phyloP scores from a whole-genome alignment of 92 coral and sea anemone genomes.

The Palythoa grandis region DNA sequence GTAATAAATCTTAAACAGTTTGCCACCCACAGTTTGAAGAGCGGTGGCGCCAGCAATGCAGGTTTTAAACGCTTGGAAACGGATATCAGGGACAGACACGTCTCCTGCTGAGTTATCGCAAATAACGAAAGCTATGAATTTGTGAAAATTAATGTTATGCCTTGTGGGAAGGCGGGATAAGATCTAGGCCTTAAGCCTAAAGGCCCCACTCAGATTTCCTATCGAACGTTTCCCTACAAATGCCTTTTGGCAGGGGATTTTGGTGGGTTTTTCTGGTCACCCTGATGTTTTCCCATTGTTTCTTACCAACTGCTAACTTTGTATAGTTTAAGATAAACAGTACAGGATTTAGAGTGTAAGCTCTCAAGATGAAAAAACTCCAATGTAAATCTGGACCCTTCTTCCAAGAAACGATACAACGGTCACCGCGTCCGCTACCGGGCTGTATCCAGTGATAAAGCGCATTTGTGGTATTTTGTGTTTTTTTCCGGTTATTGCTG shows the following conservation, averaged over 20 bases:
- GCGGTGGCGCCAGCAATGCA: background rate
- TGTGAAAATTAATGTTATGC: conserved; percentile 51
- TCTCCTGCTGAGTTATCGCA: background rate
- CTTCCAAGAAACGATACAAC: too few relatives aligned
- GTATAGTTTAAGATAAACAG: background rate
- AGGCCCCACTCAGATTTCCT: background rate
- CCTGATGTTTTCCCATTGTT: conserved; percentile 13
- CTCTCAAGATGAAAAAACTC: background rate
- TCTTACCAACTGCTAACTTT: background rate
- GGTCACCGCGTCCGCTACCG: too few relatives aligned
- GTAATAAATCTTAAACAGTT: too few relatives aligned
- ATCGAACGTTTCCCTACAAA: background rate
- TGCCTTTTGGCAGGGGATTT: background rate
- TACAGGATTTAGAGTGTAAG: background rate
- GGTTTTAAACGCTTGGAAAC: background rate
- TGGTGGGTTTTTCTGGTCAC: background rate
- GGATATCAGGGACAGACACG: background rate
- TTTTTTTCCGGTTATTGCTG: too few relatives aligned
- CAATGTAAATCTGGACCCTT: background rate
- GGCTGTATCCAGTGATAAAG: too few relatives aligned
- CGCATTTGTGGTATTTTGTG: too few relatives aligned
- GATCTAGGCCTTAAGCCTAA: background rate
- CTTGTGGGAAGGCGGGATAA: conserved; percentile 52
- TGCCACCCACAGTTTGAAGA: too few relatives aligned
- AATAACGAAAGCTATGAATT: background rate